phyloP scores from a whole-genome alignment of 2,888 invertebrate species.

The Diaprepes abbreviatus region DNA sequence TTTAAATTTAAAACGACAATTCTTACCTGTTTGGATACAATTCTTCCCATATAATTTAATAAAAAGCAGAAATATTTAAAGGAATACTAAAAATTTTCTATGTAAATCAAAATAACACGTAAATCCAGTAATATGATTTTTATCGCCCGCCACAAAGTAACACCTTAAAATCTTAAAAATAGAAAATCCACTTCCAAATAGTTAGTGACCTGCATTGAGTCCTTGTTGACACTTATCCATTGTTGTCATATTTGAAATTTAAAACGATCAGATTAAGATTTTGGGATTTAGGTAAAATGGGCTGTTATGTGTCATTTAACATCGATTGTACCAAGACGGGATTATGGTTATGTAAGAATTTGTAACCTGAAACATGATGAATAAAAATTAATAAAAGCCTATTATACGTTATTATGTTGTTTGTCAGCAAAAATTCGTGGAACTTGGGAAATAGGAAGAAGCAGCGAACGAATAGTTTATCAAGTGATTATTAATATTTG shows the following conservation, averaged over 20 bases:
- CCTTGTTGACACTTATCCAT: background rate
- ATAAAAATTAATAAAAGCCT: background rate
- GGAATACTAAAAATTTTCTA: no score
- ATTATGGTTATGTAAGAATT: slow-evolving; percentile 3
- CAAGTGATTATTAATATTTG: no score
- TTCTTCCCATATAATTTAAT: no score
- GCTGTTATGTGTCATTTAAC: slow-evolving; percentile 11
- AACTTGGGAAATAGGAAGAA: no score
- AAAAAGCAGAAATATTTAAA: no score
- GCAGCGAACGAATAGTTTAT: no score
- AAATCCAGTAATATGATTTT: background rate
- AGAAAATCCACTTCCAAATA: slow-evolving; percentile 5
- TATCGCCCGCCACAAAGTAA: background rate
- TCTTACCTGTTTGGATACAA: no score
- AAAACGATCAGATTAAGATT: slow-evolving; percentile 20
- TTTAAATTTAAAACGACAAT: no score
- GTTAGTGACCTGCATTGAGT: background rate
- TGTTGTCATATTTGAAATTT: slow-evolving; percentile 25
- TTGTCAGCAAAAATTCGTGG: background rate
- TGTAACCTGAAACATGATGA: slow-evolving; percentile 1
- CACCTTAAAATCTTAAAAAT: slow-evolving; percentile 2
- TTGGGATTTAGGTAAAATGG: slow-evolving; percentile 27
- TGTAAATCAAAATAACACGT: no score
- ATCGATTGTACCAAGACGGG: slow-evolving; percentile 19
- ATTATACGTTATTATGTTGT: background rate